Conservation (phyloP, 2,888 invertebrate species). For the Agriotes lineatus region DNA sequence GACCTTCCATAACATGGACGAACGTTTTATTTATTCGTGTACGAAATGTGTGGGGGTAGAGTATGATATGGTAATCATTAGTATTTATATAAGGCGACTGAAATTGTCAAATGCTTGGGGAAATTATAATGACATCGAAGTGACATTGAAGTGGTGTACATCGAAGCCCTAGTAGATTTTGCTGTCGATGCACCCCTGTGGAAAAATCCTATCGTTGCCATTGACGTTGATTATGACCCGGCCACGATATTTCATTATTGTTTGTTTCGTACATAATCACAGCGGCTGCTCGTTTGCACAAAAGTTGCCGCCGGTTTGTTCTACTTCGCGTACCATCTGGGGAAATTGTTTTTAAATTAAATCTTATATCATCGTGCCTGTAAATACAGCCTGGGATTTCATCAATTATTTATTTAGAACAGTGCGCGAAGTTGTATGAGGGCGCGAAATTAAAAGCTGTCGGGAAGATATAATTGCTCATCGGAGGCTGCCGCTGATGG, state of each 20-base stretch:
- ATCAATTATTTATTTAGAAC: constrained; percentile 62
- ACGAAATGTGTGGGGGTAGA: no score
- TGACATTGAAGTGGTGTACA: no score
- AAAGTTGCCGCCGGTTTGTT: constrained; percentile 45
- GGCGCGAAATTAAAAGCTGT: constrained; percentile 62
- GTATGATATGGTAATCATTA: no score
- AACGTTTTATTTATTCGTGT: no score
- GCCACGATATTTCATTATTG: constrained; percentile 46
- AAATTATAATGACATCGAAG: no score
- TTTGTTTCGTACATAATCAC: constrained; percentile 45
- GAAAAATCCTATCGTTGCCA: no score
- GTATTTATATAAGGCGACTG: no score
- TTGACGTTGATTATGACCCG: constrained; percentile 42
- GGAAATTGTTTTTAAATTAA: constrained; percentile 61
- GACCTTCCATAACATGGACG: no score
- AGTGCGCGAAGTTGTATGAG: constrained; percentile 53
- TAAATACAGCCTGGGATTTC: constrained; percentile 58
- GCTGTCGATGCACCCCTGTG: no score
- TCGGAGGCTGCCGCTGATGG: constrained; percentile 55
- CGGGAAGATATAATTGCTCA: constrained; percentile 62
- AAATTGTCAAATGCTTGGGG: no score
- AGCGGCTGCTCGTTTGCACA: constrained; percentile 39
- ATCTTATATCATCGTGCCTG: constrained; percentile 58
- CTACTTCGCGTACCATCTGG: constrained; percentile 54
- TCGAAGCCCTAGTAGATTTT: no score